Evolutionary conservation across 2,113 vertebrate species (phyloP).

Genomic region (Ondatra zibethicus): DNA sequence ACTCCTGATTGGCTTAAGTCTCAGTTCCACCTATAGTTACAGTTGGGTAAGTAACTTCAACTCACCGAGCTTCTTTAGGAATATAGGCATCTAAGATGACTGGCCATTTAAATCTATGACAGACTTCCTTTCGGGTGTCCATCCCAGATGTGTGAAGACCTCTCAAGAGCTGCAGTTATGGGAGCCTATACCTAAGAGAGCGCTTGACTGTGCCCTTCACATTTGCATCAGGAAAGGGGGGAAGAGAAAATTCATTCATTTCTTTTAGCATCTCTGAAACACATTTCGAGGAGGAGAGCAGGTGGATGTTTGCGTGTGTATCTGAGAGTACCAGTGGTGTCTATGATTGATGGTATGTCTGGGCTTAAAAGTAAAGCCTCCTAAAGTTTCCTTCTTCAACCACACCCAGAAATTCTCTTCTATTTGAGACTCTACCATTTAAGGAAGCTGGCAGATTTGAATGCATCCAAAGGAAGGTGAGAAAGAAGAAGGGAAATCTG

Average conservation of each 20-base stretch:
- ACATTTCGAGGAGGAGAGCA: background rate
- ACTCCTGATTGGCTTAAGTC: background rate
- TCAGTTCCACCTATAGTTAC: background rate
- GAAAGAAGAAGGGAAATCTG: slow-evolving; percentile 24
- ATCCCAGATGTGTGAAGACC: background rate
- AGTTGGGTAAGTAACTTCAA: background rate
- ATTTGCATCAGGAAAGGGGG: background rate
- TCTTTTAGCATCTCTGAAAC: background rate
- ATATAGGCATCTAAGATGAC: background rate
- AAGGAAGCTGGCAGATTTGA: slow-evolving; percentile 23
- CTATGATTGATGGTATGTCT: background rate
- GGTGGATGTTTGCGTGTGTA: background rate
- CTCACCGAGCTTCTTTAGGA: background rate
- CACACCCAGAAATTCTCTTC: slow-evolving; percentile 10
- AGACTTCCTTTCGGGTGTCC: background rate
- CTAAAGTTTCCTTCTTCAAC: slow-evolving; percentile 1
- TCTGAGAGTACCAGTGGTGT: background rate
- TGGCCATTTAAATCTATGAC: background rate
- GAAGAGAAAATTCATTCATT: background rate
- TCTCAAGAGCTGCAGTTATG: background rate
- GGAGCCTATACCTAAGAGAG: background rate
- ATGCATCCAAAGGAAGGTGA: background rate
- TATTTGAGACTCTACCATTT: background rate
- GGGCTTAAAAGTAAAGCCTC: background rate
- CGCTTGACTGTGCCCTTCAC: background rate